Base-by-base conservation (phyloP, 2,888 invertebrate genomes). In the Tridacna crocea region DNA sequence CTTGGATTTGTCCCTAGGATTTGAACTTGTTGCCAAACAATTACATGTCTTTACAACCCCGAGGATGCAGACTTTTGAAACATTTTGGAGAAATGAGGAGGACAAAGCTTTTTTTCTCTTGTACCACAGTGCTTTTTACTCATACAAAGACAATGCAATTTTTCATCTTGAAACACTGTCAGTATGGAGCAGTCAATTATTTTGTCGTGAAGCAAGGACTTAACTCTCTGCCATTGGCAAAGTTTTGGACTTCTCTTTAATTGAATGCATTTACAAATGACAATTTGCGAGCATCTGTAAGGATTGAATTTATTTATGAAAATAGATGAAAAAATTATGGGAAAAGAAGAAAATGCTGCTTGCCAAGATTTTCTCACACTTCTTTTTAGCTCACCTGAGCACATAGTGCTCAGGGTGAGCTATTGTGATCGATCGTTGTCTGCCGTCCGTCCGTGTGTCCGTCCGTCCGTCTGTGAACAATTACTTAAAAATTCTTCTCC, bases 301-400 rank as follows among this genome's bases (percentile, higher is more conserved):
- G 2, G 4, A 19, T 55, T 10, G 17, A 19, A 55, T n/a, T 19
- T 55, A 4, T 10, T 55, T 55, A 6, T 3, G 17, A 17, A 19
- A 19, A 19, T 55, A 19, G 24, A n/a, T n/a, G 26, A 63, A 26
- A 63, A 63, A 1, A 63, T 63, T 63, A 26, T 63, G 63, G 63
- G 24, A 63, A 63, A 63, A 15, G 63, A 26, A 63, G 63, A 24
- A 63, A 63, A 27, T 63, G 63, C 63, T 63, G 24, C 4, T 63
- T 12, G 26, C 63, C 24, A 63, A 26, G 0, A 63, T 27, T 63
- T 63, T 17, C 36, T 8, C 36, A 36, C 36, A 11, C 2, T 55
- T n/a, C 4, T 17, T 19, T 55, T n/a, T n/a, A 55, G 55, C n/a
- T n/a, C n/a, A n/a, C n/a, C n/a, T n/a, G n/a, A n/a, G n/a, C n/a